Evolutionary conservation across 1,140 invertebrate genomes (phyloP), one percentile per base, ranked within the genome.

Genomic region (Solen grandis): DNA sequence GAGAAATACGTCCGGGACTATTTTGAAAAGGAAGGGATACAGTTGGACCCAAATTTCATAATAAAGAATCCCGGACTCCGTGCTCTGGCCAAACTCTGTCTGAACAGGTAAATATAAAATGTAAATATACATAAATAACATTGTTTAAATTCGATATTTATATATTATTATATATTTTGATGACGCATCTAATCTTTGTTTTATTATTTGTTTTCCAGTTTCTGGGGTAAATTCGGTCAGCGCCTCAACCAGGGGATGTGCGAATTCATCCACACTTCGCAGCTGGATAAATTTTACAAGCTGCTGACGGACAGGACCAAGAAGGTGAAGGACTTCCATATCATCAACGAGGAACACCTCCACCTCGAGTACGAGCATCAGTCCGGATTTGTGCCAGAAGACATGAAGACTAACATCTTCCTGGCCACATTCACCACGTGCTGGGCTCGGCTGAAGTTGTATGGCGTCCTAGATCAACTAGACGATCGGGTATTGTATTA

Each of bases 371-470:
- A 41, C 31, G n/a, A 5, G n/a, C 38, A 63, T 29, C 35, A 50
- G 19, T 14, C 35, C n/a, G 57, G 70, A 60, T 80, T 78, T 66
- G 19, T 69, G 4, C 33, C 66, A 25, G 16, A 54, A 3, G 36
- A 79, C 27, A 41, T 41, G 19, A 70, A 83, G 13, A 86, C 88
- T 5, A 92, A 91, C 76, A 88, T 92, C 5, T 79, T 88, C 13
- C 81, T 92, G 1, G 91, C 91, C 1, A 85, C 86, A 0, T 93
- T 89, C 63, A 90, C 88, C 8, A 93, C 92, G 0, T 85, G 89
- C 19, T 88, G 91, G 66, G 92, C 92, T 0, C 65, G 92, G 10
- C 55, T 93, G 16, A 89, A 92, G 77, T 83, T 93, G 1, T 93
- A 92, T 54, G 59, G 73, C 14, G 86, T 90, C 68, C 62, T 93